phyloP scores from a whole-genome alignment of 37 sponge, comb jelly and placozoan genomes.

The Bolinopsis microptera region DNA sequence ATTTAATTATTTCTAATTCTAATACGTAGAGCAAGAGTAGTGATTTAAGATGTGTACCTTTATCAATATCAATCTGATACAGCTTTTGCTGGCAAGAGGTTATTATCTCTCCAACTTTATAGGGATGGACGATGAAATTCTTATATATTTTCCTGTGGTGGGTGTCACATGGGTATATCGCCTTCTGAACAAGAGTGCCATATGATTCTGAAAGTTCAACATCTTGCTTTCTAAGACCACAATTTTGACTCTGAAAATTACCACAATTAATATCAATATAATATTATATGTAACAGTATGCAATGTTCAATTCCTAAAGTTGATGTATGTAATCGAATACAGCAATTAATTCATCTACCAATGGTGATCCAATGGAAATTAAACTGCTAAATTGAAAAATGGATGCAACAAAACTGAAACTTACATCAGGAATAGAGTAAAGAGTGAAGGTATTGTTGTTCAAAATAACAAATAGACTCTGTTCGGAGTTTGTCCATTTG shows the following conservation, averaged over 20 bases:
- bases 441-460: constrained; percentile 22
- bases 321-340: neutral
- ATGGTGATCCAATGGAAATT: too few relatives aligned
- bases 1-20: too few relatives aligned
- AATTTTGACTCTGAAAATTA: neutral
- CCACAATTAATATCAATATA: neutral
- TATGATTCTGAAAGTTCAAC: constrained; percentile 5
- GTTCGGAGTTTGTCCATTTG: neutral
- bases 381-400: neutral
- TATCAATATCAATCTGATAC: constrained; percentile 4
- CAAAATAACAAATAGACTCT: neutral
- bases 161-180: neutral
- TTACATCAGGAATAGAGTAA: neutral
- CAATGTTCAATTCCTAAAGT: neutral
- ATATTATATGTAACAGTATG: neutral
- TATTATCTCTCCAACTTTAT: neutral
- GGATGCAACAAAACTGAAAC: neutral
- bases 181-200: neutral
- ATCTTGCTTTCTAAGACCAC: constrained; percentile 17
- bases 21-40: too few relatives aligned
- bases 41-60: too few relatives aligned
- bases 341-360: too few relatives aligned
- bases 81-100: constrained; percentile 42
- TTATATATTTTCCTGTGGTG: constrained; percentile 12
- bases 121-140: neutral